Conservation (phyloP, 1,140 invertebrate species). For the Eueides isabella region DNA sequence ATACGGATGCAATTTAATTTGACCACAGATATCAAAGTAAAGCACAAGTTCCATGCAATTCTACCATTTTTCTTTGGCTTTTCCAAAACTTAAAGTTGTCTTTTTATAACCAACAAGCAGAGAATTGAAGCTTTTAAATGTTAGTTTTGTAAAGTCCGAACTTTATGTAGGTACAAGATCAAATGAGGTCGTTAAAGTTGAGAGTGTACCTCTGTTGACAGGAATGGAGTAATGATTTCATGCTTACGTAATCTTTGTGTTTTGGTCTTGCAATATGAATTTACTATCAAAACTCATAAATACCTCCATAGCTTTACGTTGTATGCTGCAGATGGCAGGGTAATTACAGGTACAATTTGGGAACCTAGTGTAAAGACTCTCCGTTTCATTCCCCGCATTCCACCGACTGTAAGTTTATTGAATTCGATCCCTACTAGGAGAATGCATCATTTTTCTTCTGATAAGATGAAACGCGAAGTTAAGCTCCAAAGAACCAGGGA, state of each 20-base stretch:
- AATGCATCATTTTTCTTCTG: no score
- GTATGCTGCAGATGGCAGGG: no score
- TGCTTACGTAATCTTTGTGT: background rate
- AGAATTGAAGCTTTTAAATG: background rate
- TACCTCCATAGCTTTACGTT: no score
- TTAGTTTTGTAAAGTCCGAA: background rate
- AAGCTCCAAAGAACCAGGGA: no score
- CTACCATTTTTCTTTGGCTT: background rate
- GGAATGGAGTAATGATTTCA: slow-evolving; percentile 3
- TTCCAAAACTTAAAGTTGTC: background rate
- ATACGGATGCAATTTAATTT: background rate
- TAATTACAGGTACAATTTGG: no score
- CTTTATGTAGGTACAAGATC: background rate
- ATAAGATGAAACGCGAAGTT: no score
- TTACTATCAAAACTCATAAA: background rate
- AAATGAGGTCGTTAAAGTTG: background rate
- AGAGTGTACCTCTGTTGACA: background rate
- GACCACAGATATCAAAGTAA: background rate
- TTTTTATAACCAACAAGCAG: background rate
- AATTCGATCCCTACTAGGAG: no score
- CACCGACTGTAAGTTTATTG: no score
- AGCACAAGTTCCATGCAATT: background rate
- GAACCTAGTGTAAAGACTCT: no score
- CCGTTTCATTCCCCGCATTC: no score
- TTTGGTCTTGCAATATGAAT: background rate